phyloP scores from a whole-genome alignment of 2,797 vertebrate genomes.

The Phrynocephalus guinanensis region DNA sequence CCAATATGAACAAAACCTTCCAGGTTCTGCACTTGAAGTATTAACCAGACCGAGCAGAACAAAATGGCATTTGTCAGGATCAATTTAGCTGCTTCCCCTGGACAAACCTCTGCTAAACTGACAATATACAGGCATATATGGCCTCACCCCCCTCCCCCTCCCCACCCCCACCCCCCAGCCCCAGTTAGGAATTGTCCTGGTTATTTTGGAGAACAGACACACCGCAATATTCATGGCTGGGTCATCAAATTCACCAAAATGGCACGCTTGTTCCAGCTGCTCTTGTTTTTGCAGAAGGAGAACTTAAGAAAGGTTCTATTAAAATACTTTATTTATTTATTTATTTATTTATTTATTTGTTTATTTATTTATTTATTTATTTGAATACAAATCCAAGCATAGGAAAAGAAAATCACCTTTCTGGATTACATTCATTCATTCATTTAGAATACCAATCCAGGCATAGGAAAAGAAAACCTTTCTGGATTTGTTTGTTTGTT shows the following conservation, averaged over 20 bases:
- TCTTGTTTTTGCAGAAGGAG: neutral
- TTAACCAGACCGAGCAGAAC: conserved; percentile 58
- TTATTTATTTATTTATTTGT: no score
- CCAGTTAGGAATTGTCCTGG: conserved; percentile 15
- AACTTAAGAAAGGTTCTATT: neutral
- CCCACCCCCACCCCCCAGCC: no score
- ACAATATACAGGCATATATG: conserved; percentile 3
- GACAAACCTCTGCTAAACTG: conserved; percentile 52
- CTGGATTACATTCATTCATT: no score
- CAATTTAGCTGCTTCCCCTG: conserved; percentile 54
- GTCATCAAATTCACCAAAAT: conserved; percentile 5
- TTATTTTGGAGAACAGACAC: conserved; percentile 37
- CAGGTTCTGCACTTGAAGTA: conserved; percentile 54
- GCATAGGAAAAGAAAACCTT: no score
- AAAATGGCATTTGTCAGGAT: conserved; percentile 67
- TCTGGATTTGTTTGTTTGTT: no score
- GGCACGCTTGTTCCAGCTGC: neutral
- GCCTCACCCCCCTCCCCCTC: neutral
- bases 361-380: no score
- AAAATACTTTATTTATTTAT: no score
- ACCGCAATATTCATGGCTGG: conserved; percentile 5
- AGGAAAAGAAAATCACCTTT: neutral
- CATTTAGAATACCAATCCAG: no score
- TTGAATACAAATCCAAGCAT: no score
- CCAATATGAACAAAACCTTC: conserved; percentile 50